Conservation (phyloP, 2,113 vertebrate genomes). For the Morphnarchus princeps region DNA sequence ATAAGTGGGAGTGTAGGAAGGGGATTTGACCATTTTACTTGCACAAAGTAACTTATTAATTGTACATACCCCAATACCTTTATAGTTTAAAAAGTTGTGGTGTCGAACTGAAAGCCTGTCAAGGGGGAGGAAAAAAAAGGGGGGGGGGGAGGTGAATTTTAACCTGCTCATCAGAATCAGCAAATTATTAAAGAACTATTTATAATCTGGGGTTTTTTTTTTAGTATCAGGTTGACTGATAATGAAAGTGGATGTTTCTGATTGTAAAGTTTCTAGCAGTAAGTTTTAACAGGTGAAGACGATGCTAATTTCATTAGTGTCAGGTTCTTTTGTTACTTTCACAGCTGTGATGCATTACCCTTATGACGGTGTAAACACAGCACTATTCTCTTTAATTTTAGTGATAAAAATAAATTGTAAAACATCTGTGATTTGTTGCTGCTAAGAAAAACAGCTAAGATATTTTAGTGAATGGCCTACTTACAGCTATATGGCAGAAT, state of each 20-base stretch:
- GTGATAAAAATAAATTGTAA: constrained; percentile 34
- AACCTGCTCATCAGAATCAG: neutral
- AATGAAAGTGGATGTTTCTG: neutral
- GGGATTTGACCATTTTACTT: neutral
- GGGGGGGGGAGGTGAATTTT: neutral
- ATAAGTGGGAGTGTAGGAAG: neutral
- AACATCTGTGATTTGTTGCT: constrained; percentile 10
- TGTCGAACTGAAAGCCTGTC: neutral
- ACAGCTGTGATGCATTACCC: constrained; percentile 16
- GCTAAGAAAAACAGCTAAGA: neutral
- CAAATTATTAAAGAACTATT: neutral
- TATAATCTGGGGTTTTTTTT: neutral
- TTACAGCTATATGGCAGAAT: neutral
- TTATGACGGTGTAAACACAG: constrained; percentile 28
- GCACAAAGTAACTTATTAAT: neutral
- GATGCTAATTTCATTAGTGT: neutral
- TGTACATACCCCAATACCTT: neutral
- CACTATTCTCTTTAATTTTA: constrained; percentile 20
- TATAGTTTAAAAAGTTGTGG: neutral
- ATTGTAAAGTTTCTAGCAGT: neutral
- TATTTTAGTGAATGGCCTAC: constrained; percentile 6
- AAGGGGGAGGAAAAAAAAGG: neutral
- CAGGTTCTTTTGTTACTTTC: constrained; percentile 22
- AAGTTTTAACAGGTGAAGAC: neutral
- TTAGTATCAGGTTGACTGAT: neutral